Conservation (phyloP, 2,888 invertebrate genomes). For the Campopleginae sp. region DNA sequence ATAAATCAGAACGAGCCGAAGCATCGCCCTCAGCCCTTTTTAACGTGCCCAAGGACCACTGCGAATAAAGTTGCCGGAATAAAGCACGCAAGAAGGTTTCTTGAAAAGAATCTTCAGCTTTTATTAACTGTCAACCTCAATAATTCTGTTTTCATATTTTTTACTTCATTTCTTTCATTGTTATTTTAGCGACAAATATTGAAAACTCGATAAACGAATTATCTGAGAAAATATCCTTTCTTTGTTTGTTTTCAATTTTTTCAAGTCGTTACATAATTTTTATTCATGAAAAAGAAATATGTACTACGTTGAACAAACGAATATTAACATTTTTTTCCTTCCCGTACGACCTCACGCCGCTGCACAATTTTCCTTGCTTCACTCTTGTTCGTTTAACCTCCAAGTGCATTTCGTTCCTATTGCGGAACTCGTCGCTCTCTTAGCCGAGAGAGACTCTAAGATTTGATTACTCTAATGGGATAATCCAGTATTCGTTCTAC, state of each 20-base stretch:
- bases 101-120: not conserved
- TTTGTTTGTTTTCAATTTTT: too few relatives aligned
- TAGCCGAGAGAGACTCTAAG: constrained; percentile 66
- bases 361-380: constrained; percentile 72
- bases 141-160: not conserved
- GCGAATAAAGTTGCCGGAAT: constrained; percentile 9
- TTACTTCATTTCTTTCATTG: not conserved
- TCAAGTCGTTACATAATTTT: too few relatives aligned
- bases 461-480: constrained; percentile 82
- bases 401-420: constrained; percentile 57
- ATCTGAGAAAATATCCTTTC: not conserved
- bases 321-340: not conserved
- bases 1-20: constrained; percentile 27
- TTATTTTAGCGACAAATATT: not conserved
- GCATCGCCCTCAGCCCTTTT: not conserved
- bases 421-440: constrained; percentile 71
- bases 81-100: not conserved
- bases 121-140: not conserved
- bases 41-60: constrained; percentile 9
- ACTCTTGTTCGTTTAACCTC: constrained; percentile 75
- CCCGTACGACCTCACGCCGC: not conserved
- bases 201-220: not conserved
- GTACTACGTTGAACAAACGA: not conserved
- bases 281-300: not conserved
- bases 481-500: constrained; percentile 74